Evolutionary conservation across 2,113 vertebrate species (phyloP).

Genomic region (Ammodytes marinus): DNA sequence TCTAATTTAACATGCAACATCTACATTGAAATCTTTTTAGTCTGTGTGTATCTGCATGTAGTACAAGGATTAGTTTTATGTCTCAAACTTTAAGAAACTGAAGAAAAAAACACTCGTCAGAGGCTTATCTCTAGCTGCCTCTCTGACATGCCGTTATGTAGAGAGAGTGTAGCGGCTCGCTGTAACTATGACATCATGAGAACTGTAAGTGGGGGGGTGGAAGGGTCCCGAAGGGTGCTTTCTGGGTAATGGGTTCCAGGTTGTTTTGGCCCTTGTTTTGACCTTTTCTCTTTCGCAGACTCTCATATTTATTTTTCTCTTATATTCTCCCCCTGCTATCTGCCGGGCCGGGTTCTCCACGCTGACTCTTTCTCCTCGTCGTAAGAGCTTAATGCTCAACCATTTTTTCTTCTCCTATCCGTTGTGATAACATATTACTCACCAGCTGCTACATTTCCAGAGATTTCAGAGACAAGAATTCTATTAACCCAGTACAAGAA

Average conservation of each 20-base stretch:
- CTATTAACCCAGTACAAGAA: not conserved
- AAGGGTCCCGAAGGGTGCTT: conserved; percentile 60
- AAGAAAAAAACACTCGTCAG: conserved; percentile 49
- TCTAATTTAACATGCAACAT: not conserved
- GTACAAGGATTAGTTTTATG: conserved; percentile 8
- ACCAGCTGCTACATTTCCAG: not conserved
- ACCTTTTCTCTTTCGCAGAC: conserved; percentile 30
- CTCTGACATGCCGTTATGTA: conserved; percentile 44
- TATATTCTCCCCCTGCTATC: not conserved
- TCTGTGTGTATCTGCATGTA: not conserved
- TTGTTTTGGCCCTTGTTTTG: conserved; percentile 66
- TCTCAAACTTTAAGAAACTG: conserved; percentile 23
- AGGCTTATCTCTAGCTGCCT: conserved; percentile 61
- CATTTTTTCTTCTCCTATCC: not conserved
- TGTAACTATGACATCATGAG: conserved; percentile 80
- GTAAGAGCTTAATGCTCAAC: not conserved
- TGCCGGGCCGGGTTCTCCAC: not conserved
- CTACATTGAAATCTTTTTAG: not conserved
- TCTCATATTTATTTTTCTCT: conserved; percentile 3
- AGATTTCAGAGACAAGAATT: not conserved
- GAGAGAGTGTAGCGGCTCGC: conserved; percentile 30
- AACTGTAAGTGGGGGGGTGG: conserved; percentile 65
- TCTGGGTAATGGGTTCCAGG: conserved; percentile 79
- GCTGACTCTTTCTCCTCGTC: not conserved
- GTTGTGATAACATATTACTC: not conserved